Base-by-base conservation (phyloP, 2,113 vertebrate species). In the Calcarius ornatus region DNA sequence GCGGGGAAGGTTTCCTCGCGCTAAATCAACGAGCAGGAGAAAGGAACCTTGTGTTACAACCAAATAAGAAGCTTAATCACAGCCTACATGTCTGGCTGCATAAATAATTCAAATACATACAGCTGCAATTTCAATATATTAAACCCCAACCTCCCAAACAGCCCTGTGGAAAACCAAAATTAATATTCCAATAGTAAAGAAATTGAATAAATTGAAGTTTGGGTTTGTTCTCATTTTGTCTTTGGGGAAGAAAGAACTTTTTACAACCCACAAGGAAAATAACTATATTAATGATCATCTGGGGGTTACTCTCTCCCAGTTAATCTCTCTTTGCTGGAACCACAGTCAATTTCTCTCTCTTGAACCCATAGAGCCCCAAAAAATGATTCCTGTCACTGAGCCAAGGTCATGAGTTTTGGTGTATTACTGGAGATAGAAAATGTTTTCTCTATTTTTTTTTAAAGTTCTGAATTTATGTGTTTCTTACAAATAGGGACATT, bases 21-120 rank as follows among this genome's bases (percentile, higher is more conserved):
- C 70, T 94, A 92, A 94, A 95, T 88, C 77, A 88, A 56, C 19
- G 37, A 75, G 75, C 45, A 72, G 77, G 95, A 85, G 70, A 83
- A 94, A 93, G 35, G 64, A 93, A 50, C 70, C 47, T 66, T 37
- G 59, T 80, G 69, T 64, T 87, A 42, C 61, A 70, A 90, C 23
- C 56, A 76, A 91, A 68, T 43, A 63, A 87, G 69, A 78, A 75
- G n/a, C 61, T 79, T 89, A 86, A 73, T 90, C 72, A 90, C 90
- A 78, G 66, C 43, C 85, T 70, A 24, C 60, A 27, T 68, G 63
- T 76, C 89, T 48, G 65, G 23, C 10, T 86, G 47, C 73, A 70
- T 88, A 96, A 94, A 92, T 96, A 90, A 75, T 95, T 86, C 54
- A 91, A 68, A 83, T 37, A 13, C 6, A 35, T 8, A 47, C 72